phyloP scores from a whole-genome alignment of 1,140 invertebrate species.

The Drosophila tani region DNA sequence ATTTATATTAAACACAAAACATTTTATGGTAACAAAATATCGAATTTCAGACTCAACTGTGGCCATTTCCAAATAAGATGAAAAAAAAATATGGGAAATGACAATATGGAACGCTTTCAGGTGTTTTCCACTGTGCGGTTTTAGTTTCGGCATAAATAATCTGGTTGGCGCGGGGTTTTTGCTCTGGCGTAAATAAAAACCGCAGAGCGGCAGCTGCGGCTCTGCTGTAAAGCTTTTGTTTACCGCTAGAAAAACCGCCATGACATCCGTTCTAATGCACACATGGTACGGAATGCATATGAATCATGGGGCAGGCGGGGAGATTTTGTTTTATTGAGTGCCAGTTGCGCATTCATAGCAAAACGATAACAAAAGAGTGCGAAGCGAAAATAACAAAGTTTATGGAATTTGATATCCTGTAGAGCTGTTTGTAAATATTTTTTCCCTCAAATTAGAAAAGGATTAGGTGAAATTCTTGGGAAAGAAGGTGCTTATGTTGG shows the following conservation, averaged over 20 bases:
- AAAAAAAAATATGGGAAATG: not conserved
- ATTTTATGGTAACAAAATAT: not conserved
- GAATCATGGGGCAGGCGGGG: slow-evolving; percentile 24
- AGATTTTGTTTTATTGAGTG: slow-evolving; percentile 66
- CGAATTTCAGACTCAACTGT: no score
- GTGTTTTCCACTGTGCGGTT: slow-evolving; percentile 31
- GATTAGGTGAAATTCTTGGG: not conserved
- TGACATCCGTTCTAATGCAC: slow-evolving; percentile 66
- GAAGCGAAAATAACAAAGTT: not conserved
- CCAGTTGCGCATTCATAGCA: slow-evolving; percentile 48
- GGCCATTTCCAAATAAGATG: not conserved
- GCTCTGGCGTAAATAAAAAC: slow-evolving; percentile 65
- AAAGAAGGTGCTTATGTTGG: not conserved
- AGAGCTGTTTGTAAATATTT: not conserved
- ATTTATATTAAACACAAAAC: not conserved
- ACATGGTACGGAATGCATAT: slow-evolving; percentile 23
- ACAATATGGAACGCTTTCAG: not conserved
- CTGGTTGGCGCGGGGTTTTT: slow-evolving; percentile 18
- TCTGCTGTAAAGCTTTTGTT: slow-evolving; percentile 59
- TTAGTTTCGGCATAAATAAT: slow-evolving; percentile 51
- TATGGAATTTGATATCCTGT: not conserved
- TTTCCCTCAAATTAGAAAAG: not conserved
- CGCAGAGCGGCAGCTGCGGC: slow-evolving; percentile 58
- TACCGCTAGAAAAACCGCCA: slow-evolving; percentile 63
- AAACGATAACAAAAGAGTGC: slow-evolving; percentile 33